Conservation (phyloP, 1,140 invertebrate genomes). For the Cheumatopsyche charites region DNA sequence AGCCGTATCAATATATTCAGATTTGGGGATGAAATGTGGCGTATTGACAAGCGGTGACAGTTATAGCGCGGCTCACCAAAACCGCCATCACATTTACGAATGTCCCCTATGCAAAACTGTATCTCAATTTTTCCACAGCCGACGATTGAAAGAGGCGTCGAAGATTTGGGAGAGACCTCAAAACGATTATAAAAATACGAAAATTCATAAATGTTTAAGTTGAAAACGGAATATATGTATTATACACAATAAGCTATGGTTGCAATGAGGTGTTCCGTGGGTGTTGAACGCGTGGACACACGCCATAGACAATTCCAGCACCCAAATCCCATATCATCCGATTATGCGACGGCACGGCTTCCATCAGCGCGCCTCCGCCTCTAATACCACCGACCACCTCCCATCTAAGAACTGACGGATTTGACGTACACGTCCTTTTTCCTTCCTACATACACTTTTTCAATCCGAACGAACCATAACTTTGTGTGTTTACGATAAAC, state of each 20-base stretch:
- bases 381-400: conserved; percentile 3
- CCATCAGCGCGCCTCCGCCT: conserved; percentile 21
- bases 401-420: conserved; percentile 24
- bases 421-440: conserved; percentile 26
- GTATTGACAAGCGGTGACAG: conserved; percentile 46
- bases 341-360: conserved; percentile 45
- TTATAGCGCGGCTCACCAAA: conserved; percentile 42
- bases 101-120: conserved; percentile 28
- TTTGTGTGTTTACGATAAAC: conserved; percentile 26
- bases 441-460: neutral
- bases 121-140: conserved; percentile 31
- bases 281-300: conserved; percentile 20
- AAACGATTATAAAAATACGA: no score
- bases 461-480: conserved; percentile 37
- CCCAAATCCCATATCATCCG: conserved; percentile 45
- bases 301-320: conserved; percentile 36
- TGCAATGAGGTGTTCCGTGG: conserved; percentile 12
- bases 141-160: conserved; percentile 10
- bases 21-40: conserved; percentile 48
- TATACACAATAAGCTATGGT: neutral
- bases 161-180: neutral
- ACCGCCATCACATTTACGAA: conserved; percentile 43
- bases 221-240: neutral
- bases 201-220: neutral
- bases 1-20: conserved; percentile 47